Base-by-base conservation (phyloP, 1,140 invertebrate species). In the Diorhabda sublineata region DNA sequence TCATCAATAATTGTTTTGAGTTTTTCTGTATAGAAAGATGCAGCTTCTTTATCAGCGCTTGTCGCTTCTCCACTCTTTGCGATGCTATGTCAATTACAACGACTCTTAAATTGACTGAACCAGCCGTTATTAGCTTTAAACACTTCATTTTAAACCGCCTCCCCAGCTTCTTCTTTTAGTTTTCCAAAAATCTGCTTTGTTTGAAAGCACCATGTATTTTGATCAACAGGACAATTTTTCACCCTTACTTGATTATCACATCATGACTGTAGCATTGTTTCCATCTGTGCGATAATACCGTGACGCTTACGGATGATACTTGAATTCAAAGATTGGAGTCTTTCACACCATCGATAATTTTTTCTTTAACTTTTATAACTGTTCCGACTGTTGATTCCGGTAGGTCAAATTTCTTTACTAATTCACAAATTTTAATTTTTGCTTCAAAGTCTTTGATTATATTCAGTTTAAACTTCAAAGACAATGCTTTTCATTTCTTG, bases 1-100 rank as follows among this genome's bases (percentile, higher is more conserved):
- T 81, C 73, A 68, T 78, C 68, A 67, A 83, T 80, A 42, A 81
- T 76, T 69, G 73, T 69, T 73, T 79, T 75, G 58, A 84, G 75
- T 67, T 79, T 73, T 67, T 73, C 63, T 69, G 71, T 71, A 74
- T 72, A 81, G 63, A 75, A 67, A 69, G 75, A 73, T 52, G 45
- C 45, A 52, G 45, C 45, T 66, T 71, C 71, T 52, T 64, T 66
- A 77, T 83, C 77, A 58, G 74, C 76, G 72, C 77, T 78, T 63
- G 74, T 77, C 69, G 74, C 72, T 74, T 83, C 79, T 68, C 76
- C 78, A 68, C 74, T 74, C 47, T 81, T 64, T 66, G 73, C 72
- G 56, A 82, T 73, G 64, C 77, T 81, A 74, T 81, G 71, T 52
- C 71, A 62, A 68, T 69, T 71, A 67, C 57, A 60, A 11, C 67